Evolutionary conservation across 2,797 vertebrate species (phyloP).

Genomic region (Epinephelus malabaricus): DNA sequence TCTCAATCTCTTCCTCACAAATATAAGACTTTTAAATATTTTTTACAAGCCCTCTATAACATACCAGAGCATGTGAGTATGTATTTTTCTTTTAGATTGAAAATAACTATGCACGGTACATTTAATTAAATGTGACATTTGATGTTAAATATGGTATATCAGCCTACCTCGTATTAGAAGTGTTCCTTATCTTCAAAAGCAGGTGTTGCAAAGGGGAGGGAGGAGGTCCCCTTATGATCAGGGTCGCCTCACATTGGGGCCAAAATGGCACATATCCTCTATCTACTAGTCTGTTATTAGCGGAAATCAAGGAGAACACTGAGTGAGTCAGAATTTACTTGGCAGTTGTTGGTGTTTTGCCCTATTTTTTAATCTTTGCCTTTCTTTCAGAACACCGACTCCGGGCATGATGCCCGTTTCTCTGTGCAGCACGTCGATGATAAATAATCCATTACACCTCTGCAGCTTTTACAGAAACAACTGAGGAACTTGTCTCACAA

Average conservation of each 20-base stretch:
- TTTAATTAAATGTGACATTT: slow-evolving; percentile 19
- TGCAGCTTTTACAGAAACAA: slow-evolving; percentile 54
- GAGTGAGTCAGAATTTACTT: slow-evolving; percentile 36
- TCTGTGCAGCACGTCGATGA: slow-evolving; percentile 32
- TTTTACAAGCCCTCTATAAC: neutral
- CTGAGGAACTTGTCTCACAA: slow-evolving; percentile 46
- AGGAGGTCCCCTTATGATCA: neutral
- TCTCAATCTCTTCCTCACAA: neutral
- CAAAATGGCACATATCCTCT: neutral
- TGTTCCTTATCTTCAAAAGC: slow-evolving; percentile 17
- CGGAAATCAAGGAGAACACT: slow-evolving; percentile 9
- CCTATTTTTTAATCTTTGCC: slow-evolving; percentile 23
- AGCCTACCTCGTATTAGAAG: neutral
- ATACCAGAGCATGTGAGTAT: neutral
- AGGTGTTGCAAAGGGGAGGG: neutral
- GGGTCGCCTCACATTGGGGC: neutral
- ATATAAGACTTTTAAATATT: neutral
- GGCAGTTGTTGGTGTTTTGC: slow-evolving; percentile 22
- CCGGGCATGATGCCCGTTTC: slow-evolving; percentile 37
- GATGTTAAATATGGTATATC: neutral
- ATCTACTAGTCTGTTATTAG: neutral
- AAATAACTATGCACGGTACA: neutral
- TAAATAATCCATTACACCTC: slow-evolving; percentile 64
- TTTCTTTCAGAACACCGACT: slow-evolving; percentile 33
- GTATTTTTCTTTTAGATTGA: neutral